These are phyloP conservation scores for Eurytoma californica DNA, from an alignment of 2,888 invertebrate species.

Conservation along the genomic window DNA sequence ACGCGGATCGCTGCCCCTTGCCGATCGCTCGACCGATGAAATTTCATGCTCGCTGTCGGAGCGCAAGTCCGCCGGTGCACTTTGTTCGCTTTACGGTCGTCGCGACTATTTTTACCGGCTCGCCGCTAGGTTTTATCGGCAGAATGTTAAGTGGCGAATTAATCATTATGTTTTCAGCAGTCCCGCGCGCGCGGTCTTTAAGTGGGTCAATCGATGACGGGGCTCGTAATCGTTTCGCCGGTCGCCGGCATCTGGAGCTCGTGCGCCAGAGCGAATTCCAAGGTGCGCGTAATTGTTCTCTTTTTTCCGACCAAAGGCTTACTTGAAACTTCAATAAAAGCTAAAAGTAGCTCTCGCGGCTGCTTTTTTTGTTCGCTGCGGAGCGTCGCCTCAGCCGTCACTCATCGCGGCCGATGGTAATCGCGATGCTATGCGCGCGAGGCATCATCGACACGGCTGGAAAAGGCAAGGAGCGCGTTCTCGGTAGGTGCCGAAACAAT, in stretches of 20 bases:
- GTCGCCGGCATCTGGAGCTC: slow-evolving; percentile 50
- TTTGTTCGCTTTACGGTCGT: no score
- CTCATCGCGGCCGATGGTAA: slow-evolving; percentile 5
- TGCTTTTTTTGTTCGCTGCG: background rate
- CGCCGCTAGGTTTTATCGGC: background rate
- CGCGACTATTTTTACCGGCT: slow-evolving; percentile 6
- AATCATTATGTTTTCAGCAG: slow-evolving; percentile 41
- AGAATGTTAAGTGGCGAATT: slow-evolving; percentile 44
- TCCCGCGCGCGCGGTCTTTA: slow-evolving; percentile 48
- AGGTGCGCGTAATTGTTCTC: slow-evolving; percentile 50
- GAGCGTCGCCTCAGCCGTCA: background rate
- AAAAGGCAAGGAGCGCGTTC: no score
- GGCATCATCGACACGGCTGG: background rate
- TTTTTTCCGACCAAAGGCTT: slow-evolving; percentile 6
- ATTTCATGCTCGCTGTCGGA: no score
- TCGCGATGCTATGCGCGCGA: slow-evolving; percentile 11
- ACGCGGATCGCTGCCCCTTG: background rate
- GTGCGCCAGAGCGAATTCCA: slow-evolving; percentile 46
- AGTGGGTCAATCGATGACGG: slow-evolving; percentile 59
- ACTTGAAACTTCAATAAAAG: slow-evolving; percentile 29
- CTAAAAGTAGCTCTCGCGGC: slow-evolving; percentile 25
- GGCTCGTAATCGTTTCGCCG: slow-evolving; percentile 47
- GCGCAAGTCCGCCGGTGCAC: no score
- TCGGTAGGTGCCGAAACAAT: no score
- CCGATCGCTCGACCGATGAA: background rate